A percentile compares a stretch with the other conserved stretches of the same genome.
phyloP scores from a whole-genome alignment of 2,888 invertebrate genomes.

The Thera obeliscata region DNA sequence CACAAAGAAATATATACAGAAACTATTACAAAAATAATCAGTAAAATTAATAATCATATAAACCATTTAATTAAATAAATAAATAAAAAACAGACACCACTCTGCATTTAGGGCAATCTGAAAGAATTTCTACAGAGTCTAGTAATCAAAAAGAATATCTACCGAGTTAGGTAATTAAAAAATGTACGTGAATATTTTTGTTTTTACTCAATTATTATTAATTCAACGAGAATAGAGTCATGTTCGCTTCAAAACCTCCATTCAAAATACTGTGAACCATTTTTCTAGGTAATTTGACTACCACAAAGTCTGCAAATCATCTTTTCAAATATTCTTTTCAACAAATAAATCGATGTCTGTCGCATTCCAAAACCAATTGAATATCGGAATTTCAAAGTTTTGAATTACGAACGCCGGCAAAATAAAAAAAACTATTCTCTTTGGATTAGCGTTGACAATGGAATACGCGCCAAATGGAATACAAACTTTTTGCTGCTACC shows the following conservation, averaged over 20 bases:
- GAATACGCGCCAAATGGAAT: constrained; percentile 38
- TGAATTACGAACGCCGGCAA: constrained; percentile 43
- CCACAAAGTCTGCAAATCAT: constrained; percentile 8
- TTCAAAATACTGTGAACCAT: constrained; percentile 13
- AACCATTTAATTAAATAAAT: too few species aligned
- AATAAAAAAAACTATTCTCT: constrained; percentile 52
- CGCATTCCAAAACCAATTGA: constrained; percentile 27
- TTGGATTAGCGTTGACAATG: constrained; percentile 56
- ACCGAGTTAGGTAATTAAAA: too few species aligned
- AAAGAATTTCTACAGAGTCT: too few species aligned
- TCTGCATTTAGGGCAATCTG: too few species aligned
- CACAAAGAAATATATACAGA: too few species aligned
- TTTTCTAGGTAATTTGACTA: constrained; percentile 28
- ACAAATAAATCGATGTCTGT: constrained; percentile 22
- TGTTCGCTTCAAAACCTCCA: neutral
- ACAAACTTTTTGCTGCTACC: constrained; percentile 16
- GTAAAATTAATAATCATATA: too few species aligned
- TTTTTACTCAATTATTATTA: too few species aligned
- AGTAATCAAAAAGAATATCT: too few species aligned
- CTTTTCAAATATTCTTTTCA: constrained; percentile 6
- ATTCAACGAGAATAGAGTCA: too few species aligned
- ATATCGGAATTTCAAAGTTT: constrained; percentile 42
- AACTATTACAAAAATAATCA: too few species aligned
- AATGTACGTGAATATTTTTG: too few species aligned
- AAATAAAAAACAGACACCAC: too few species aligned